Conservation (phyloP, 2,888 invertebrate species). For the Dermolepida albohirtum region DNA sequence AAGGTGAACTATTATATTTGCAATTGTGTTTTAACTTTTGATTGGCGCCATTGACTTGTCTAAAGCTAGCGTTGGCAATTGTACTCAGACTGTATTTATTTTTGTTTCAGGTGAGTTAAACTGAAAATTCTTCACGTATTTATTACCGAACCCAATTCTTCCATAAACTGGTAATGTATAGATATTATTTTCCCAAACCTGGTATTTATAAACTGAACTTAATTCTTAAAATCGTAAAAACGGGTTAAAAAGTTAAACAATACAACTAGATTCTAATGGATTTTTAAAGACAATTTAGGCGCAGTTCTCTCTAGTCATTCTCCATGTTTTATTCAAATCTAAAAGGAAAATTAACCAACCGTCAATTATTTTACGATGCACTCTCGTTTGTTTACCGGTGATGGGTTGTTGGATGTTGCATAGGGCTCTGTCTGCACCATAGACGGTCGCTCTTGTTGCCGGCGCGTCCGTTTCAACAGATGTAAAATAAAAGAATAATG, state of each 20-base stretch:
- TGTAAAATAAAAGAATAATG: conserved; percentile 51
- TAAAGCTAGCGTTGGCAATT: too few species aligned
- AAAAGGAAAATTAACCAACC: conserved; percentile 32
- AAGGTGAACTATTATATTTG: too few species aligned
- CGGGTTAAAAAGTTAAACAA: neutral
- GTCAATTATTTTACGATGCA: conserved; percentile 29
- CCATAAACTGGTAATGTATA: too few species aligned
- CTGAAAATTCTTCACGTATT: too few species aligned
- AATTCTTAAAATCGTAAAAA: conserved; percentile 5
- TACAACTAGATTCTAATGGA: neutral
- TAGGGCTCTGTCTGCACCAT: neutral
- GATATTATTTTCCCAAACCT: too few species aligned
- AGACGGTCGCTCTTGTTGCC: conserved; percentile 2
- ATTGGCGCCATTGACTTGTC: too few species aligned
- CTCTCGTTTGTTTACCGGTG: conserved; percentile 13
- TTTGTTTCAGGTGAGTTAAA: too few species aligned
- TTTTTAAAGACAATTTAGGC: neutral
- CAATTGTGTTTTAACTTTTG: too few species aligned
- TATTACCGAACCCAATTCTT: too few species aligned
- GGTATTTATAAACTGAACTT: too few species aligned
- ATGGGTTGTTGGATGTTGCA: neutral
- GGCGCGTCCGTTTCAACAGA: conserved; percentile 46
- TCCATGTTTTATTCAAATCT: conserved; percentile 27
- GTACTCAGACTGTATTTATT: too few species aligned
- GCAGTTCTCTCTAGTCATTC: neutral